Base-by-base conservation (phyloP, 2,797 vertebrate genomes). In the Crocidura indochinensis region DNA sequence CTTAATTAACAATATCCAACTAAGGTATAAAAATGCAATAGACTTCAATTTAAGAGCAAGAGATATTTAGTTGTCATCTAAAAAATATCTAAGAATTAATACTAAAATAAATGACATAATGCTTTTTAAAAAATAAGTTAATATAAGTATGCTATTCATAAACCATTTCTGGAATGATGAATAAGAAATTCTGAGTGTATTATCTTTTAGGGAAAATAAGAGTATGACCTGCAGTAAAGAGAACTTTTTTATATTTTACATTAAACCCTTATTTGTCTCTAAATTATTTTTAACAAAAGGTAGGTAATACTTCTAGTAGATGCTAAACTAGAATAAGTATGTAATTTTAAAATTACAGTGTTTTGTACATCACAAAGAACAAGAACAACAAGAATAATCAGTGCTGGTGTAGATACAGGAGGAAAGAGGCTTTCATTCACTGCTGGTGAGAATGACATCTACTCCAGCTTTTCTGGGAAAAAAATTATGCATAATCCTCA, bases 161-260 rank as follows among this genome's bases (percentile, higher is more conserved):
- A 85, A 82, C 12, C 46, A 81, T 85, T 84, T 77, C n/a, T 29
- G 19, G 62, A 81, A 77, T 20, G 4, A 77, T 60, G 72, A 8
- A 72, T 51, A 46, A 88, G 68, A 91, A 80, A 75, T 62, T 82
- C 24, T 64, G 69, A 64, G 0, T 46, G 17, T 27, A 0, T 29
- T 47, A 6, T 85, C 56, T 51, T 49, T 82, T 51, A 46, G 60
- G 38, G 29, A 86, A 86, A 73, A 81, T 53, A 2, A 75, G 22
- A 89, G 19, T 77, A 11, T 84, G n/a, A 20, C 9, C 29, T 72
- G 9, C 31, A 0, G 20, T 31, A 68, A 12, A 38, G 38, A 38
- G 86, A 17, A 86, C 81, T 9, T 86, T 72, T 67, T 79, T 46
- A 6, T 67, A 77, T 82, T 88, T 65, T 1, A 75, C 77, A 86